Conservation (phyloP, 2,888 invertebrate species). For the Thera britannica region DNA sequence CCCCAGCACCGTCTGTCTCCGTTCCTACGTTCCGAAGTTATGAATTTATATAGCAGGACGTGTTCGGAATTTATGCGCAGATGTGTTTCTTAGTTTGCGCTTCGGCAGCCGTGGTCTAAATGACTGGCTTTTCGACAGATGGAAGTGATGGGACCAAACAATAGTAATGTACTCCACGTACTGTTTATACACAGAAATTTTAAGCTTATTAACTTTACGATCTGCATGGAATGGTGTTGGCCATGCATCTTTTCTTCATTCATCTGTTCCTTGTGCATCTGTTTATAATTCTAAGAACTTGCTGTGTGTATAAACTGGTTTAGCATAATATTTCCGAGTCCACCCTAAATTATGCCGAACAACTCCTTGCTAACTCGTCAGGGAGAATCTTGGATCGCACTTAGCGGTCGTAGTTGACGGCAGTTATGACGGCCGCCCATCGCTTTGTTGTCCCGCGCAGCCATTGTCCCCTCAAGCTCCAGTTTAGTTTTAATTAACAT, state of each 20-base stretch:
- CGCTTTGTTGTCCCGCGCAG: slow-evolving; percentile 67
- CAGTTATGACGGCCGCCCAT: slow-evolving; percentile 63
- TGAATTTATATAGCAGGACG: slow-evolving; percentile 80
- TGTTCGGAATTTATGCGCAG: slow-evolving; percentile 76
- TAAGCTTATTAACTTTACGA: slow-evolving; percentile 10
- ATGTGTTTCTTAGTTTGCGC: slow-evolving; percentile 71
- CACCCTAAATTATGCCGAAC: slow-evolving; percentile 42
- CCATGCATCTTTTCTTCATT: no score
- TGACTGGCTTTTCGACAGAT: slow-evolving; percentile 54
- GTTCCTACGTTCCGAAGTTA: slow-evolving; percentile 67
- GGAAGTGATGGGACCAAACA: slow-evolving; percentile 42
- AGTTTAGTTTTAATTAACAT: slow-evolving; percentile 78
- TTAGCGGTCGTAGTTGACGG: slow-evolving; percentile 64
- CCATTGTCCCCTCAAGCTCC: slow-evolving; percentile 62
- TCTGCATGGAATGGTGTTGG: background rate
- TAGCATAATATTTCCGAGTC: slow-evolving; percentile 38
- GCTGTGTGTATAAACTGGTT: slow-evolving; percentile 22
- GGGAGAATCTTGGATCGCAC: slow-evolving; percentile 62
- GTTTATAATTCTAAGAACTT: slow-evolving; percentile 18
- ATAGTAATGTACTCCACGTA: slow-evolving; percentile 29
- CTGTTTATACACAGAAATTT: background rate
- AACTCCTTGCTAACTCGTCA: slow-evolving; percentile 51
- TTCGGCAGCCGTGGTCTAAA: slow-evolving; percentile 54
- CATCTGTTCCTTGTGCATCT: slow-evolving; percentile 6
- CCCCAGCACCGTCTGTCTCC: slow-evolving; percentile 68